Percentiles rank a stretch among this genome's conserved stretches.
These are phyloP conservation scores for Dendrophyllia cribrosa DNA, from an alignment of 64 coral and sea anemone species.

Conservation along the genomic window DNA sequence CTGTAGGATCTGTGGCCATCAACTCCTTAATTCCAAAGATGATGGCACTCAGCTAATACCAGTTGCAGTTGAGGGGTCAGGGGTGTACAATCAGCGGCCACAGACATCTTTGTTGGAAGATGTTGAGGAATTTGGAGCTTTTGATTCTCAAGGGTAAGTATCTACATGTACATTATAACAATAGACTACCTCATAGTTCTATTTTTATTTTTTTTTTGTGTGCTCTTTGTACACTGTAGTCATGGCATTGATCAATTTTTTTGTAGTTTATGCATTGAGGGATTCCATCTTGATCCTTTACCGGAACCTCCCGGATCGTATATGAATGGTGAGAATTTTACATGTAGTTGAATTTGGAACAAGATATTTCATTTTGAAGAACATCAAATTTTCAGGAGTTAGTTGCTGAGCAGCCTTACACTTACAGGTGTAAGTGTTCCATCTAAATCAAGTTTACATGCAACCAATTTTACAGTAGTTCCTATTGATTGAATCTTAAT, in stretches of 20 bases:
- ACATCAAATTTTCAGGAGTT: too few relatives aligned
- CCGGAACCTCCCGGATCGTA: conserved; percentile 21
- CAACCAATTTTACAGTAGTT: too few relatives aligned
- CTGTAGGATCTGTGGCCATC: conserved; percentile 86
- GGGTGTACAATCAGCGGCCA: conserved; percentile 85
- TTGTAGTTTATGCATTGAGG: conserved; percentile 12
- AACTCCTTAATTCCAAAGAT: conserved; percentile 77
- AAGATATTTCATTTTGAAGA: too few relatives aligned
- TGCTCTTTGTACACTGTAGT: too few relatives aligned
- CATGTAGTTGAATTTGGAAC: background rate
- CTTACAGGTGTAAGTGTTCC: too few relatives aligned
- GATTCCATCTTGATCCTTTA: conserved; percentile 50
- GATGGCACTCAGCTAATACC: conserved; percentile 89
- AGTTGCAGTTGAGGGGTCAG: conserved; percentile 76
- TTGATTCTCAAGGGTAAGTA: conserved; percentile 92
- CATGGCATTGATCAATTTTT: background rate
- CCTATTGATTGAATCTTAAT: too few relatives aligned
- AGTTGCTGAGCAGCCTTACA: too few relatives aligned
- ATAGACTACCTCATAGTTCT: background rate
- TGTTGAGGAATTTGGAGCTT: conserved; percentile 83
- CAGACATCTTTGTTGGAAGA: conserved; percentile 93
- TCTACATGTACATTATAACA: background rate
- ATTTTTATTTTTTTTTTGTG: background rate
- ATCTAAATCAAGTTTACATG: too few relatives aligned
- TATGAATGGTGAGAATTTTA: conserved; percentile 14